A percentile compares a stretch with the other conserved stretches of the same genome.
These are phyloP conservation scores for Apoda limacodes DNA, from an alignment of 2,888 invertebrate species.

Conservation along the genomic window DNA sequence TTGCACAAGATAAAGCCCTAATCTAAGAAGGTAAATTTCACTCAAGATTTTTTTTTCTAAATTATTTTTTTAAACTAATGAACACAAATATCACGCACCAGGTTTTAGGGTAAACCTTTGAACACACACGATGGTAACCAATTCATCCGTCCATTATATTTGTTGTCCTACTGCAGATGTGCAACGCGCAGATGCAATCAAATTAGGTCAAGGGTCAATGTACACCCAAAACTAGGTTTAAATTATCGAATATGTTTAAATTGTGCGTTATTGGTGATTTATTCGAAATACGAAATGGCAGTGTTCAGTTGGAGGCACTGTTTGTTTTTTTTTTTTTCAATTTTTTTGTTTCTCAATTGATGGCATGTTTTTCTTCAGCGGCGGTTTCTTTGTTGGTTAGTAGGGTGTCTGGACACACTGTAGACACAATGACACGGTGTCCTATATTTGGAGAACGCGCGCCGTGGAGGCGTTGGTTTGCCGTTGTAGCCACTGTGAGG, in stretches of 20 bases:
- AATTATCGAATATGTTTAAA: no score
- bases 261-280: conserved; percentile 13
- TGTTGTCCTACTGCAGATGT: conserved; percentile 37
- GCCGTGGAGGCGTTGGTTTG: conserved; percentile 39
- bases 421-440: conserved; percentile 48
- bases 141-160: conserved; percentile 21
- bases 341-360: conserved; percentile 21
- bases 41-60: background rate
- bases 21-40: conserved; percentile 13
- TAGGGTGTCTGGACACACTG: conserved; percentile 21
- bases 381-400: conserved; percentile 32
- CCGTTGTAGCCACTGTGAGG: conserved; percentile 56
- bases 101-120: conserved; percentile 24
- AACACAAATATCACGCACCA: conserved; percentile 56
- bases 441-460: conserved; percentile 38
- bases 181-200: conserved; percentile 49
- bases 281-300: conserved; percentile 31
- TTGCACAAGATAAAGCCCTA: conserved; percentile 30
- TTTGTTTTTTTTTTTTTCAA: conserved; percentile 13
- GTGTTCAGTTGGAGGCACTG: conserved; percentile 37
- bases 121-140: conserved; percentile 30
- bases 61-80: conserved; percentile 37
- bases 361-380: conserved; percentile 18
- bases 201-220: conserved; percentile 57
- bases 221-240: conserved; percentile 22